phyloP scores from a whole-genome alignment of 2,797 vertebrate species.

The Leucoraja ocellata region DNA sequence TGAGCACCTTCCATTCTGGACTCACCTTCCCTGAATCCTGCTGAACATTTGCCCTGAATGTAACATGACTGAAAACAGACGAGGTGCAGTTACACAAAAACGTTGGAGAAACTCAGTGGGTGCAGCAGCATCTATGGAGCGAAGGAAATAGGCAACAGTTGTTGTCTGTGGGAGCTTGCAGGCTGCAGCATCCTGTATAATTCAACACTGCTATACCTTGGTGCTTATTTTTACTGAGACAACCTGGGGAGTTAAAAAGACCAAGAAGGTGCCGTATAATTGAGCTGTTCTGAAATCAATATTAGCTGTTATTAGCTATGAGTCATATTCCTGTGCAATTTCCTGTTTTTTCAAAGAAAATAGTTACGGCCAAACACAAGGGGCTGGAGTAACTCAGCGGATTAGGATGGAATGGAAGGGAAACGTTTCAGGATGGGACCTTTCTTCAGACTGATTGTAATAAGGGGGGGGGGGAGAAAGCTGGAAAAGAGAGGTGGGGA shows the following conservation, averaged over 20 bases:
- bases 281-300: neutral
- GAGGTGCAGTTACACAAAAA: too few species aligned
- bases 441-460: too few species aligned
- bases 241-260: neutral
- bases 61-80: neutral
- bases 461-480: too few species aligned
- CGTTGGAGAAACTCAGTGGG: too few species aligned
- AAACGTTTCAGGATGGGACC: too few species aligned
- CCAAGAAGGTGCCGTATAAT: neutral
- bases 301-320: neutral
- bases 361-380: too few species aligned
- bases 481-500: too few species aligned
- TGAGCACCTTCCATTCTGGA: too few species aligned
- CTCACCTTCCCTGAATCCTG: neutral
- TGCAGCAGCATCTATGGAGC: too few species aligned
- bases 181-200: neutral
- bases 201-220: neutral
- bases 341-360: neutral
- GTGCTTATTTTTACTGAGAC: neutral
- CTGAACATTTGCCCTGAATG: neutral
- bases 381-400: too few species aligned
- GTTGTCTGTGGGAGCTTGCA: neutral
- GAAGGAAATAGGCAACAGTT: neutral
- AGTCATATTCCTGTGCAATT: neutral
- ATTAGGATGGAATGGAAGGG: too few species aligned